Conservation (phyloP, 2,888 invertebrate genomes). For the Glaucopsyche alexis region DNA sequence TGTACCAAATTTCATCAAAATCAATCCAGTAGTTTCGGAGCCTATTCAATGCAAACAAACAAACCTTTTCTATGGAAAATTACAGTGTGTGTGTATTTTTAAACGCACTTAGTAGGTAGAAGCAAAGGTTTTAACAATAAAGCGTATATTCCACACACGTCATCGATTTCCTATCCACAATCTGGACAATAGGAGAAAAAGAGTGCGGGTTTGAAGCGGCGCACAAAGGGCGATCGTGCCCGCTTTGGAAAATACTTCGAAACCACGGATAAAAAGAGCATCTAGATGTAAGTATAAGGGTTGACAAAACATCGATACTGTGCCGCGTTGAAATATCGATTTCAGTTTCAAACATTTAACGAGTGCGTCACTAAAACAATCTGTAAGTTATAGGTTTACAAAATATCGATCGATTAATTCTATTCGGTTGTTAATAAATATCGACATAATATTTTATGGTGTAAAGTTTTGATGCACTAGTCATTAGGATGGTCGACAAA, state of each 20-base stretch:
- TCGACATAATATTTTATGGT: too few species aligned
- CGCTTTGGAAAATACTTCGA: slow-evolving; percentile 52
- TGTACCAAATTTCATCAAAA: too few species aligned
- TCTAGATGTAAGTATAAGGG: neutral
- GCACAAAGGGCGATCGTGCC: slow-evolving; percentile 53
- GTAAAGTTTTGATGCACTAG: too few species aligned
- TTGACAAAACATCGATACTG: slow-evolving; percentile 1
- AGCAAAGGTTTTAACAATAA: slow-evolving; percentile 36
- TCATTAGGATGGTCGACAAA: too few species aligned
- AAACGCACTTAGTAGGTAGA: slow-evolving; percentile 24
- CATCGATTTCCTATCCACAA: slow-evolving; percentile 60
- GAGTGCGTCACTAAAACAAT: too few species aligned
- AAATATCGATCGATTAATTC: too few species aligned
- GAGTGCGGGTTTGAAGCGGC: slow-evolving; percentile 49
- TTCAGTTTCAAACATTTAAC: too few species aligned
- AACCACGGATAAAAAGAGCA: slow-evolving; percentile 29
- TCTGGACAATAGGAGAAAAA: slow-evolving; percentile 60
- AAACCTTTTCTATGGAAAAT: neutral
- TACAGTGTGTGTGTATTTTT: neutral
- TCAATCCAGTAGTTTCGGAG: too few species aligned
- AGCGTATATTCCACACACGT: slow-evolving; percentile 51
- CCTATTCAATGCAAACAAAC: too few species aligned
- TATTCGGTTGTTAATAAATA: too few species aligned
- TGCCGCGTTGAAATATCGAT: neutral
- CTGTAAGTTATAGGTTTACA: too few species aligned